These are phyloP conservation scores for Sipha flava DNA, from an alignment of 1,140 invertebrate species.

Conservation along the genomic window DNA sequence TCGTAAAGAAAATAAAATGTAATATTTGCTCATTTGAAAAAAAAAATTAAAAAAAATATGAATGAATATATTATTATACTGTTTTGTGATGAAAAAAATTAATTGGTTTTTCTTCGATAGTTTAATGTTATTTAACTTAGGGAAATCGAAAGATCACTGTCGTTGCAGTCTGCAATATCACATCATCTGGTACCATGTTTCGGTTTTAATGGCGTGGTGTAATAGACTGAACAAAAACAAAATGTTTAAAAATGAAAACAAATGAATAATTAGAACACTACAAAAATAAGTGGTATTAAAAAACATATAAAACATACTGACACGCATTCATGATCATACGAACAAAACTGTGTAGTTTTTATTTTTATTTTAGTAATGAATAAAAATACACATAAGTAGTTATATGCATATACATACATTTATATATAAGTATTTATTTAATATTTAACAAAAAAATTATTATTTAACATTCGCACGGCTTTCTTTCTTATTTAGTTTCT, in stretches of 20 bases:
- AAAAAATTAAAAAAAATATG: neutral
- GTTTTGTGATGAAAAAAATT: neutral
- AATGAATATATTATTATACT: neutral
- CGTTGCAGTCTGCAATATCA: slow-evolving; percentile 11
- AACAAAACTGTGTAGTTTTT: slow-evolving; percentile 1
- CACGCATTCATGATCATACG: slow-evolving; percentile 4
- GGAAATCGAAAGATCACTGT: neutral
- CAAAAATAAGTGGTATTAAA: neutral
- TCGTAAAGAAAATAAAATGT: neutral
- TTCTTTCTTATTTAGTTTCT: slow-evolving; percentile 10
- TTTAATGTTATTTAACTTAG: neutral
- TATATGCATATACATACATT: neutral
- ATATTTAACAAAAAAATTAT: neutral
- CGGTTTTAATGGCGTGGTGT: neutral
- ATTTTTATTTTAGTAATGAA: neutral
- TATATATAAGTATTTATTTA: slow-evolving; percentile 2
- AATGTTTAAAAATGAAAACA: neutral
- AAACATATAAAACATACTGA: neutral
- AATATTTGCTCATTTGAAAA: neutral
- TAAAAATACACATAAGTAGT: neutral
- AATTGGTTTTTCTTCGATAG: neutral
- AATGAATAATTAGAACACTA: neutral
- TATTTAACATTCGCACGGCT: slow-evolving; percentile 2
- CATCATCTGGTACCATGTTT: slow-evolving; percentile 10
- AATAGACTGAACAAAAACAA: neutral